A percentile compares a stretch with the other conserved stretches of the same genome.
phyloP scores from a whole-genome alignment of 2,888 invertebrate genomes.

The Eurytoma adleriae region DNA sequence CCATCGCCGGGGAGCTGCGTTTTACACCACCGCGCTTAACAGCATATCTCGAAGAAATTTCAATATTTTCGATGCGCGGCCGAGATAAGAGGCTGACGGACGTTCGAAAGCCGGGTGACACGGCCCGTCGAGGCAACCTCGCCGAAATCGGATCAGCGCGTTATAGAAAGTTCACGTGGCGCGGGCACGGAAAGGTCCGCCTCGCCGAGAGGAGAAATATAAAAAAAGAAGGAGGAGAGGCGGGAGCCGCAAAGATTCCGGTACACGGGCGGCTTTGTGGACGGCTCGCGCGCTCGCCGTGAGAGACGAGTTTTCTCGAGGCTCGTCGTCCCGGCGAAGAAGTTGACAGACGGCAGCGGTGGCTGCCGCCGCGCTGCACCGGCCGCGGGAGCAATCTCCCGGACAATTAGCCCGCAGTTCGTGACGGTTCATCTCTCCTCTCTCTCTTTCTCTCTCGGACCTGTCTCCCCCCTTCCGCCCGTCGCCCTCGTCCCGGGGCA shows the following conservation, averaged over 20 bases:
- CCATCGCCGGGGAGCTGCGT: background rate
- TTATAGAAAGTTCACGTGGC: background rate
- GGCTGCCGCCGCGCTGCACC: slow-evolving; percentile 63
- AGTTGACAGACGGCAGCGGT: slow-evolving; percentile 33
- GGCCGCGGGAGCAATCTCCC: slow-evolving; percentile 68
- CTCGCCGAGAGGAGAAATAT: background rate
- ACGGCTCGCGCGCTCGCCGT: background rate
- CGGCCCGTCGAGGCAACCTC: background rate
- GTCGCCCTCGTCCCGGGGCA: background rate
- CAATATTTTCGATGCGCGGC: background rate
- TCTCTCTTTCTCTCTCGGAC: slow-evolving; percentile 15
- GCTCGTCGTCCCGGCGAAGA: slow-evolving; percentile 21
- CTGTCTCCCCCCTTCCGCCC: slow-evolving; percentile 34
- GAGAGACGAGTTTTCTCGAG: slow-evolving; percentile 32
- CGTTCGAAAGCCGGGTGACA: too few relatives aligned
- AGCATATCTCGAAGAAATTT: background rate
- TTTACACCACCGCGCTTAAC: background rate
- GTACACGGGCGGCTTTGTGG: slow-evolving; percentile 19
- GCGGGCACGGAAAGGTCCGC: background rate
- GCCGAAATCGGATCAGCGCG: background rate
- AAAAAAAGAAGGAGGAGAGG: slow-evolving; percentile 4
- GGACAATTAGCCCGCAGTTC: slow-evolving; percentile 74
- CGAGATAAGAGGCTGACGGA: background rate
- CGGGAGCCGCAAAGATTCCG: slow-evolving; percentile 13
- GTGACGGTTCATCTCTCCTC: slow-evolving; percentile 68